Base-by-base conservation (phyloP, 2,888 invertebrate genomes). In the Epinotia bilunana region DNA sequence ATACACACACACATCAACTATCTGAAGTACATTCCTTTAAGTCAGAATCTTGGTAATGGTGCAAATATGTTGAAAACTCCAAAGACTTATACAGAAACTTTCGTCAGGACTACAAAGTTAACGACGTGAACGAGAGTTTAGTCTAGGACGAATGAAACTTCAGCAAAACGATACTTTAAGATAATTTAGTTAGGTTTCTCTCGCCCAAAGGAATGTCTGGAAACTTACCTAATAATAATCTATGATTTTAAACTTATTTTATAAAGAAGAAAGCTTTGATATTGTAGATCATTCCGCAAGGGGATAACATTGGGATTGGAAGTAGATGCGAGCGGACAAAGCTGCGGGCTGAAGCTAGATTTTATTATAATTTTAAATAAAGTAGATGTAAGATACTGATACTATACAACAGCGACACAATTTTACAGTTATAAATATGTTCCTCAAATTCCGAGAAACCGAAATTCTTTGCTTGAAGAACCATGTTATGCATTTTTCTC, bases 51-150 rank as follows among this genome's bases (percentile, higher is more conserved):
- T 46, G 7, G 6, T 33, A 61, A 61, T 33, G 28, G 33, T 28
- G 16, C 16, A 61, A 61, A n/a, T n/a, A 61, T 23, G 16, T 60
- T 6, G 33, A 23, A 13, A 33, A 9, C 61, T 33, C n/a, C n/a
- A 33, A 61, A 61, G 61, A 61, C 28, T 28, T 28, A 13, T 28
- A 60, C 28, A 61, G 61, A 61, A 61, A 61, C 61, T 61, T 33
- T 61, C 33, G 16, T 58, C 12, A 55, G n/a, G n/a, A 4, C 58
- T 58, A 28, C 20, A 16, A 33, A 61, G 61, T 33, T 61, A 61
- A 61, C 16, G 33, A 9, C 33, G 16, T 33, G 16, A 33, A 39
- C 39, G 39, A 61, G 33, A 2, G n/a, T 23, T 58, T 1, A 13
- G 23, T 61, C 33, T 16, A 33, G 33, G 33, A 61, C 61, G 1